Base-by-base conservation (phyloP, 2,797 vertebrate species). In the Anomalospiza imberbis region DNA sequence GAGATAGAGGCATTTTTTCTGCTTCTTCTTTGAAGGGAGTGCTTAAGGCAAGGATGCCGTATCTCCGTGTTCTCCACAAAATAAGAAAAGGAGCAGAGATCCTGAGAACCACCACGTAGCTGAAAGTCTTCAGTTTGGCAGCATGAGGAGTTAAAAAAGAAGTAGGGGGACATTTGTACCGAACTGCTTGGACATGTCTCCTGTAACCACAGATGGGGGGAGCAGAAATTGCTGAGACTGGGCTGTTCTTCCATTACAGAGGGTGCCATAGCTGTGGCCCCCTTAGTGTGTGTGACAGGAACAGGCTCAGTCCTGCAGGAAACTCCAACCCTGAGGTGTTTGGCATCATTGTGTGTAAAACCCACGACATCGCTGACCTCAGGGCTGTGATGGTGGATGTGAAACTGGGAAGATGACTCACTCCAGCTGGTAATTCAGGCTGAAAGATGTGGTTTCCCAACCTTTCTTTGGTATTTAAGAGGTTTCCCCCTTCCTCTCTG, bases 31-130 rank as follows among this genome's bases (percentile, higher is more conserved):
- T 73, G 83, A 80, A 93, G 94, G 61, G 29, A 87, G 42, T 0
- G 24, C 89, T 94, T 83, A 82, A 77, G 79, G 75, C 75, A 94
- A 91, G 67, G 88, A 85, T 91, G 84, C 60, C 92, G 6, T 55
- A 65, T 62, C 71, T 94, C 45, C 0, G 0, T 53, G 38, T 28
- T 76, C 47, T 85, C 47, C 61, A 34, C 38, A 57, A 88, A 85
- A 65, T 60, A 57, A 78, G 32, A 45, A 51, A n/a, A 70, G 22
- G 38, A 92, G 32, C 34, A 63, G 45, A 73, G 70, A 75, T 88
- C n/a, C 38, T 77, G 63, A 86, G 65, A 77, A 65, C 6, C 31
- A 50, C 13, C 6, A 22, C 0, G 0, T 26, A 87, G 36, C 84
- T 71, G 54, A 74, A 93, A 88, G 47, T n/a, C 48, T 83, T 58